Evolutionary conservation across 2,888 invertebrate species (phyloP), one percentile per base, ranked within the genome.

Genomic region (Drosophila niveifrons): DNA sequence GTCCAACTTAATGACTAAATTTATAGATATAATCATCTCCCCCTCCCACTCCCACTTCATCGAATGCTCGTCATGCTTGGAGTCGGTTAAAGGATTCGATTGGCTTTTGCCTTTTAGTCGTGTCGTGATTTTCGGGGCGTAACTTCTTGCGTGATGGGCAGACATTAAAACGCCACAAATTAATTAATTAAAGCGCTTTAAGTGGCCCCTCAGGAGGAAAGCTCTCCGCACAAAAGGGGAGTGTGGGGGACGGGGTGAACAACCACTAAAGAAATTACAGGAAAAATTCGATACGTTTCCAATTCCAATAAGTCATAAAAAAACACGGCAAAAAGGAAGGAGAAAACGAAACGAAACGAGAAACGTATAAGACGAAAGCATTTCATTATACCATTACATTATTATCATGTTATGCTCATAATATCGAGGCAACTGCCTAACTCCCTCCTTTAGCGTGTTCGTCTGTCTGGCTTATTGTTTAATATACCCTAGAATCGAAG

Each of bases 141-240:
- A 63, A 48, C 63, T 59, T 23, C 39, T 86, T 70, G 89, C 83
- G 83, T 83, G 83, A 43, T 71, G 55, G 47, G 31, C 36, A 56
- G 58, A 66, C 89, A 83, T 83, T 80, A 88, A 76, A 82, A 79
- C 58, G 80, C 84, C 65, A 65, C 74, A 88, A 88, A 83, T 83
- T 83, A 83, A 83, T 83, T 83, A 83, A 88, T 88, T 83, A 83
- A 83, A 83, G 72, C 77, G 71, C 78, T 77, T 80, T 58, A 77
- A 76, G 88, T 80, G 62, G 68, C 61, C 59, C 43, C 9, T 7
- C 0, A 11, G 17, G 6, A 7, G 29, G 1, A 7, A 8, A 28
- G 10, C 31, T 31, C 31, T 8, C 13, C 39, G 13, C n/a, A 39
- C 9, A 31, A 9, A 31, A 31, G 36, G n/a, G 34, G 34, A 1